Base-by-base conservation (phyloP, 2,888 invertebrate species). In the Oligia latruncula region DNA sequence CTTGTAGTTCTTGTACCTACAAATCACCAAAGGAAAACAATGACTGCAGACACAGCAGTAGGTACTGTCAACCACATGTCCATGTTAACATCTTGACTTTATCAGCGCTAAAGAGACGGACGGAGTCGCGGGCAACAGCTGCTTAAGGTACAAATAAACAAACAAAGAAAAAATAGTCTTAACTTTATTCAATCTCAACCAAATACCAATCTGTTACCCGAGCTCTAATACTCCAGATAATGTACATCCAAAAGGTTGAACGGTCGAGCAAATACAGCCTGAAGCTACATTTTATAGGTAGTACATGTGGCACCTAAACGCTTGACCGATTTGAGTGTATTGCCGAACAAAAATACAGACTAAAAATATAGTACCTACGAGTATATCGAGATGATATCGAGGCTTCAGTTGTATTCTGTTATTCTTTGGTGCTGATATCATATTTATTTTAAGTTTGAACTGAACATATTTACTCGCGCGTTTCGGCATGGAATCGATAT, bases 251-350 rank as follows among this genome's bases (percentile, higher is more conserved):
- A 85, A 78, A 74, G 71, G 65, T 74, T 58, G 64, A 62, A 74
- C 62, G 78, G 74, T 68, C 49, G 64, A 76, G 74, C 71, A 76
- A 84, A 81, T 70, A 77, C 40, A 58, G 71, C 13, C 62, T 43
- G 60, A 77, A 84, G 64, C 70, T 82, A 73, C 40, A 75, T 82
- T 85, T 77, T 71, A 73, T 77, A 79, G 60, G 52, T 82, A 77
- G 4, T 67, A 70, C 68, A 76, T 55, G 46, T 74, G 72, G 67
- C 68, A 46, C 66, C 77, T 71, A 75, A 74, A 74, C 73, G 85
- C 72, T 82, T 85, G 77, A 85, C 77, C 79, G 73, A 66, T 62
- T 85, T 68, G 58, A 58, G 67, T 70, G 17, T 71, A 67, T 82
- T 71, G 52, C 52, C 1, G 20, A 15, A 74, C 58, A 11, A 17